phyloP scores from a whole-genome alignment of 2,888 invertebrate species.

The Eurytoma adleriae region DNA sequence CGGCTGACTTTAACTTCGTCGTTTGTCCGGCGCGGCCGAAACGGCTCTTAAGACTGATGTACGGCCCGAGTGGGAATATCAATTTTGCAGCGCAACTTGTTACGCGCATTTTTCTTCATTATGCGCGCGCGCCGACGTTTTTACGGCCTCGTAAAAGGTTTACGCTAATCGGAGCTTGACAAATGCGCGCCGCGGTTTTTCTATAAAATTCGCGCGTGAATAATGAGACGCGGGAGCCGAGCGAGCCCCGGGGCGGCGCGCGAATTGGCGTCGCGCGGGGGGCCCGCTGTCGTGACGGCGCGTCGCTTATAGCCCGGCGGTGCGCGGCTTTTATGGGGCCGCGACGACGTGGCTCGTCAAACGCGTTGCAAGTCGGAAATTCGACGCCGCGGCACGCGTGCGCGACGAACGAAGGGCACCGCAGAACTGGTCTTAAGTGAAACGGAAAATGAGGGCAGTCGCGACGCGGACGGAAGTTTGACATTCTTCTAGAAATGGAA shows the following conservation, averaged over 20 bases:
- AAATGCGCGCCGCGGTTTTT: neutral
- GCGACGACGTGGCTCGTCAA: neutral
- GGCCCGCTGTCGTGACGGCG: neutral
- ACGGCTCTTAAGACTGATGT: no score
- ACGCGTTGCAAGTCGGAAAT: neutral
- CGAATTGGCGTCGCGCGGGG: neutral
- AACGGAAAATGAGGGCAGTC: neutral
- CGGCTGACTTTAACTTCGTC: no score
- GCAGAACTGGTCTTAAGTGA: neutral
- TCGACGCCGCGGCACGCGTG: neutral
- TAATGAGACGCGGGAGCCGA: no score
- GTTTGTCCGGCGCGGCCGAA: no score
- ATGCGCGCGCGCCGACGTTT: no score
- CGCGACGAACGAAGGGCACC: neutral
- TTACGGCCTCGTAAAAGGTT: no score
- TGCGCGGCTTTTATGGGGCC: no score
- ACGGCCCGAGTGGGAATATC: no score
- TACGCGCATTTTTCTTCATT: no score
- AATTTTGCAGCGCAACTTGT: no score
- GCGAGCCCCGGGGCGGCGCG: neutral
- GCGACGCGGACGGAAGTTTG: neutral
- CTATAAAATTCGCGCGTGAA: neutral
- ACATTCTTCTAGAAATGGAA: neutral
- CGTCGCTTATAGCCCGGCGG: no score
- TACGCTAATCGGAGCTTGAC: no score